phyloP scores from a whole-genome alignment of 2,113 vertebrate species.

The Callipepla californica region DNA sequence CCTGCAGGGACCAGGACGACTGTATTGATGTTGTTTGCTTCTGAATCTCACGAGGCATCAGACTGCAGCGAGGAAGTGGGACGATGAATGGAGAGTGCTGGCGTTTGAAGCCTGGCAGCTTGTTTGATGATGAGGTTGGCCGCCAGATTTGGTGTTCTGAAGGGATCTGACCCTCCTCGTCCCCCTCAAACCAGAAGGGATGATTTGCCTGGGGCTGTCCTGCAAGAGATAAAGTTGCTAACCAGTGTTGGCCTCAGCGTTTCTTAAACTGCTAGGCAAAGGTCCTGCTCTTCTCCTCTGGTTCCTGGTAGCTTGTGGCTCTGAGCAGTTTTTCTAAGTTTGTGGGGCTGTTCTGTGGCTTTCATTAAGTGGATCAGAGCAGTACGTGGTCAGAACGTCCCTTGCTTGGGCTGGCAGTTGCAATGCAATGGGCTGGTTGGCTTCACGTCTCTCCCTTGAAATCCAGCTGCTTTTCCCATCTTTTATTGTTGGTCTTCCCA shows the following conservation, averaged over 20 bases:
- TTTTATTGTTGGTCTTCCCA: neutral
- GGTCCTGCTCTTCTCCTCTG: neutral
- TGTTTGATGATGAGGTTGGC: neutral
- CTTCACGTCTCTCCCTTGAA: conserved; percentile 1
- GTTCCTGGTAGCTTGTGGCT: neutral
- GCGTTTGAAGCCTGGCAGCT: neutral
- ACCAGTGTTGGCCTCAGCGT: neutral
- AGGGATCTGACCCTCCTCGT: neutral
- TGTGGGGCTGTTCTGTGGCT: neutral
- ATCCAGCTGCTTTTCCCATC: neutral
- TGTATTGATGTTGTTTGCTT: conserved; percentile 60
- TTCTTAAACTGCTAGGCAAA: neutral
- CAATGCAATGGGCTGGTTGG: rapidly evolving
- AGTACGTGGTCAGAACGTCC: neutral
- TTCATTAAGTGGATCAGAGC: neutral
- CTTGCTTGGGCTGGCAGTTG: neutral
- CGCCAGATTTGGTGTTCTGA: neutral
- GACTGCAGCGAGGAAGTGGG: neutral
- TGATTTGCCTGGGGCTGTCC: neutral
- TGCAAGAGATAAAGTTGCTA: neutral
- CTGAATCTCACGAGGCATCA: conserved; percentile 51
- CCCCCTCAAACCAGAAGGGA: neutral
- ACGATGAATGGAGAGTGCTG: conserved; percentile 14
- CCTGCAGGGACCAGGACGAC: conserved; percentile 39
- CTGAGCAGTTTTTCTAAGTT: neutral